Conservation (phyloP, 2,797 vertebrate species). For the Lindbergichthys nudifrons region DNA sequence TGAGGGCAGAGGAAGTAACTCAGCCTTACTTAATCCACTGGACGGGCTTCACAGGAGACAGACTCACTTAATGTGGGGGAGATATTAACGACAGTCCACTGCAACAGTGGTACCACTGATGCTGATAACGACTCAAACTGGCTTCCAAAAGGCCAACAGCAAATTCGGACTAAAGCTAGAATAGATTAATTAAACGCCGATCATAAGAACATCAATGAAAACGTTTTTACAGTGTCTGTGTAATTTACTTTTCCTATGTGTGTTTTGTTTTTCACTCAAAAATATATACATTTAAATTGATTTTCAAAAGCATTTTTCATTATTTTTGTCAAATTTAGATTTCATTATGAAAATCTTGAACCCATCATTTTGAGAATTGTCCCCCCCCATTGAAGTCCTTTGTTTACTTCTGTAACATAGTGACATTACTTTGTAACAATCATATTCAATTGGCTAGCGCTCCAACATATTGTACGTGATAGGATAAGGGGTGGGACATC, state of each 20-base stretch:
- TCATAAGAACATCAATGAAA: background rate
- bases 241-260: background rate
- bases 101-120: conserved; percentile 8
- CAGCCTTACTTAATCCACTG: conserved; percentile 67
- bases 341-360: background rate
- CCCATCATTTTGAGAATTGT: background rate
- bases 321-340: background rate
- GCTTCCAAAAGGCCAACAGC: background rate
- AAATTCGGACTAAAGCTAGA: background rate
- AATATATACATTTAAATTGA: background rate
- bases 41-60: conserved; percentile 51
- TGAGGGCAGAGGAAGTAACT: conserved; percentile 61
- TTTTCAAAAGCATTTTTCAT: background rate
- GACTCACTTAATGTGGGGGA: conserved; percentile 32
- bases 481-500: too few relatives aligned
- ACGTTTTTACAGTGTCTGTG: background rate
- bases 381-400: background rate
- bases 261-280: background rate
- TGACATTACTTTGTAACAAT: too few relatives aligned
- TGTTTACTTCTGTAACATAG: too few relatives aligned
- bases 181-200: background rate
- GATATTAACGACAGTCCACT: conserved; percentile 26
- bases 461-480: too few relatives aligned
- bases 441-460: too few relatives aligned
- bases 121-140: conserved; percentile 21